Conservation (phyloP, 1,140 invertebrate species). For the Holotrichia oblita region DNA sequence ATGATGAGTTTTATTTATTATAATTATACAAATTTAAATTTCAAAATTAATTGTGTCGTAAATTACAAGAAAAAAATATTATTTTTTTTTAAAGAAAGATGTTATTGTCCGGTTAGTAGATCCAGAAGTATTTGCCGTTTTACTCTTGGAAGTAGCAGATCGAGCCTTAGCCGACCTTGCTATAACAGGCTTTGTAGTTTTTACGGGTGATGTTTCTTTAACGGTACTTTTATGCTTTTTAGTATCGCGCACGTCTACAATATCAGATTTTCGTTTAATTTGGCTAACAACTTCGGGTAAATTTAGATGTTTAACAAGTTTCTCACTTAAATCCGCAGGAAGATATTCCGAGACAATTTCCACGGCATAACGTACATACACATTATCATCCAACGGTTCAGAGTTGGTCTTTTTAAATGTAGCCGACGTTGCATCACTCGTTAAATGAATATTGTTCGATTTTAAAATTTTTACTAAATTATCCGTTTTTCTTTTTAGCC, state of each 20-base stretch:
- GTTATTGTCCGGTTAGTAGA: constrained; percentile 79
- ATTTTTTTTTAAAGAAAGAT: constrained; percentile 73
- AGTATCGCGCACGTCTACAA: constrained; percentile 51
- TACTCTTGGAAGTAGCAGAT: constrained; percentile 71
- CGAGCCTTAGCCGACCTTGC: constrained; percentile 61
- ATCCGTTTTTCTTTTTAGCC: constrained; percentile 75
- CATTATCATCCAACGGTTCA: constrained; percentile 62
- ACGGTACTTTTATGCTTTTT: constrained; percentile 56
- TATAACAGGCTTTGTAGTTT: constrained; percentile 39
- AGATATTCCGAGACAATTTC: constrained; percentile 77
- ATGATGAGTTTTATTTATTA: too few relatives aligned
- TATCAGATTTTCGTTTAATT: constrained; percentile 54
- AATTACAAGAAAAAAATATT: not conserved
- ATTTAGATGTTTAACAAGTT: constrained; percentile 69
- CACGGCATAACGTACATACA: constrained; percentile 73
- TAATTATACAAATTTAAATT: too few relatives aligned
- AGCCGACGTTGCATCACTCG: constrained; percentile 71
- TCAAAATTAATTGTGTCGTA: too few relatives aligned
- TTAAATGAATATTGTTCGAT: constrained; percentile 75
- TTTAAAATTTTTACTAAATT: constrained; percentile 71
- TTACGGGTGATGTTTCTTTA: constrained; percentile 43
- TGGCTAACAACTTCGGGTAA: constrained; percentile 66
- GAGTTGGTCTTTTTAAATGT: constrained; percentile 68
- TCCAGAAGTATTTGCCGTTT: constrained; percentile 76
- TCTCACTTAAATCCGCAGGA: constrained; percentile 69